Conservation (phyloP, 2,113 vertebrate species). For the Gracilinanus agilis region DNA sequence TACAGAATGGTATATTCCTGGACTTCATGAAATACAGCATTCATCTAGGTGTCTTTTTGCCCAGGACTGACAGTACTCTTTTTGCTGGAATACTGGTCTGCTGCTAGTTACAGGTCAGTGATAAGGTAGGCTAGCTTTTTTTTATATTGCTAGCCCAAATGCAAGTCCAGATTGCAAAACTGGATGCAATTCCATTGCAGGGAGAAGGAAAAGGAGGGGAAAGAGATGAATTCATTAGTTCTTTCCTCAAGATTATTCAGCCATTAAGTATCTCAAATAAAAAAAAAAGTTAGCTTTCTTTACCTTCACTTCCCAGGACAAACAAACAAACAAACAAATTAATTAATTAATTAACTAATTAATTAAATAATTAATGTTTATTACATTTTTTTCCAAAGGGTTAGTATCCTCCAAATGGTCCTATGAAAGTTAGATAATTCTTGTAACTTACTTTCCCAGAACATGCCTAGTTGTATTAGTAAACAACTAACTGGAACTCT, state of each 20-base stretch:
- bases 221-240: neutral
- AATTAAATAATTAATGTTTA: too few relatives aligned
- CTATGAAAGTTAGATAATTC: neutral
- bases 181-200: neutral
- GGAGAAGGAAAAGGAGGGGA: neutral
- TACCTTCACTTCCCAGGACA: slow-evolving; percentile 24
- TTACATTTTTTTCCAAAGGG: slow-evolving; percentile 44
- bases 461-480: neutral
- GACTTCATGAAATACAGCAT: neutral
- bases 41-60: neutral
- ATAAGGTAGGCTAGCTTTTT: neutral
- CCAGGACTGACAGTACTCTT: too few relatives aligned
- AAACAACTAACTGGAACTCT: neutral
- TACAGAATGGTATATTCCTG: neutral
- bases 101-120: neutral
- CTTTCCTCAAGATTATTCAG: neutral
- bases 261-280: neutral
- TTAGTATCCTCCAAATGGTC: neutral
- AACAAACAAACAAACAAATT: too few relatives aligned
- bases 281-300: neutral
- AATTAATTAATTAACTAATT: too few relatives aligned
- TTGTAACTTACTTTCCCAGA: neutral
- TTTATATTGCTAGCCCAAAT: neutral
- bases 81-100: neutral
- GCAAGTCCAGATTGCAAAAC: neutral